These are phyloP conservation scores for Molossus alvarezi DNA, from an alignment of 2,797 vertebrate species.

Conservation along the genomic window DNA sequence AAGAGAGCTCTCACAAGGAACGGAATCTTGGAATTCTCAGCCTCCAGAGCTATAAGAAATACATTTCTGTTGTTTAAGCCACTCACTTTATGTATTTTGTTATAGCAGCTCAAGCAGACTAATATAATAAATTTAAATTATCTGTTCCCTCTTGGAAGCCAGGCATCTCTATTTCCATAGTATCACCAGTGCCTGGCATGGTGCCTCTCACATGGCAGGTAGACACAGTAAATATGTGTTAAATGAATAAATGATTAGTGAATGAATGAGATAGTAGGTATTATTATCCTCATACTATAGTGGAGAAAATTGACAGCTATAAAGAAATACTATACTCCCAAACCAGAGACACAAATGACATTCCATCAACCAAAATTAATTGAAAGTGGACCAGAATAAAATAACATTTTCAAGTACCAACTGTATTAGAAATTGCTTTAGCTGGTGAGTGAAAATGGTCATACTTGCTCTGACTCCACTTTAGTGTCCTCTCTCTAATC, in stretches of 20 bases:
- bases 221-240: background rate
- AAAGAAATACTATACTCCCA: background rate
- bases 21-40: background rate
- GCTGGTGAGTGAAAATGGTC: background rate
- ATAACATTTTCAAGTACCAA: conserved; percentile 12
- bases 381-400: conserved; percentile 48
- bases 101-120: background rate
- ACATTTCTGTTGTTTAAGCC: background rate
- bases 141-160: background rate
- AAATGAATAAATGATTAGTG: conserved; percentile 4
- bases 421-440: background rate
- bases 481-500: background rate
- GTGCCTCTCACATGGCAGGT: background rate
- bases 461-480: background rate
- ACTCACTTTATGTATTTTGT: background rate
- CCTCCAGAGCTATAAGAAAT: background rate
- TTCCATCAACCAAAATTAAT: conserved; percentile 48
- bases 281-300: background rate
- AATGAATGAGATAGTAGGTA: background rate
- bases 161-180: background rate
- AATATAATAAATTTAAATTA: conserved; percentile 26
- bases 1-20: background rate
- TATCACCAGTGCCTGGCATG: background rate
- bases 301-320: background rate
- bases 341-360: background rate